Evolutionary conservation across 2,113 vertebrate species (phyloP).

Genomic region (Pangasianodon hypophthalmus): DNA sequence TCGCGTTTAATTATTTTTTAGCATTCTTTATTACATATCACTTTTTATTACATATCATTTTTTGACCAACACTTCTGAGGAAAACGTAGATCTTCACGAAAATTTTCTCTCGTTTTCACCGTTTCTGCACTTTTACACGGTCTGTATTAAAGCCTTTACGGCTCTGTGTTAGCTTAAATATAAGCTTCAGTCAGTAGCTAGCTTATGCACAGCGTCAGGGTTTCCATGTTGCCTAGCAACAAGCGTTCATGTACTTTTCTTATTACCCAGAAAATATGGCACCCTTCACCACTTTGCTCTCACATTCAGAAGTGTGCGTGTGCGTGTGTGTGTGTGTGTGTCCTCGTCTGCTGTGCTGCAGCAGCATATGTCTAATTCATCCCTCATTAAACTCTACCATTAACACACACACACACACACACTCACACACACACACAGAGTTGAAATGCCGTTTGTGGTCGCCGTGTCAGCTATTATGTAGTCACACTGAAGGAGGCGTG

Average conservation of each 20-base stretch:
- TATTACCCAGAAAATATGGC: neutral
- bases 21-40: no score
- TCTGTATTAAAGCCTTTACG: neutral
- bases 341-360: neutral
- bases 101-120: neutral
- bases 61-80: neutral
- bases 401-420: constrained; percentile 29
- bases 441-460: neutral
- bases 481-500: neutral
- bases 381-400: constrained; percentile 48
- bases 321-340: neutral
- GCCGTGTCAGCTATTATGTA: neutral
- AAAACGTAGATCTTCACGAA: neutral
- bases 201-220: neutral
- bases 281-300: neutral
- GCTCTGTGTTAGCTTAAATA: neutral
- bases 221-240: neutral
- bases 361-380: constrained; percentile 44
- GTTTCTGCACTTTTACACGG: neutral
- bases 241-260: neutral
- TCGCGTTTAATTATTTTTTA: neutral
- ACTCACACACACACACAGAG: neutral
- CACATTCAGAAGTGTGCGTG: neutral
- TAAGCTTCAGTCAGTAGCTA: neutral
- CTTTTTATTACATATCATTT: no score